A percentile compares a stretch with the other conserved stretches of the same genome.
Evolutionary conservation across 2,888 invertebrate genomes (phyloP).

Genomic region (Brachyptera risi): DNA sequence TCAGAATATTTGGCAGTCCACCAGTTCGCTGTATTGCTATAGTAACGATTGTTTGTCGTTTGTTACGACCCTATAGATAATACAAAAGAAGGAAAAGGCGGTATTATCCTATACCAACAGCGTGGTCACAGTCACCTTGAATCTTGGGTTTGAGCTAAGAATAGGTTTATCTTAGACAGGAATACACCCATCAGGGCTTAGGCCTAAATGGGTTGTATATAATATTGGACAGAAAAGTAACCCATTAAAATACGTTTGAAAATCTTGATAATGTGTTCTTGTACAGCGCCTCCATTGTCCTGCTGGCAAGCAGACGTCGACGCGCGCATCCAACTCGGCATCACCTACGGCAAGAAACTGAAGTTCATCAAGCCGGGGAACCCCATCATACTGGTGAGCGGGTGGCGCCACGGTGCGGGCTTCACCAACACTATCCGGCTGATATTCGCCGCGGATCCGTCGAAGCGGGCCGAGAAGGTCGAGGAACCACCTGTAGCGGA

Average conservation of each 20-base stretch:
- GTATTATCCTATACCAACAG: too few relatives aligned
- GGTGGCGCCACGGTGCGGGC: constrained; percentile 93
- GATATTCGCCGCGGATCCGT: constrained; percentile 58
- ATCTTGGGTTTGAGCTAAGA: too few relatives aligned
- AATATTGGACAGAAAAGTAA: too few relatives aligned
- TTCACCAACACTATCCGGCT: constrained; percentile 95
- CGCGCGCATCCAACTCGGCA: constrained; percentile 74
- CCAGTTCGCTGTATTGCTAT: too few relatives aligned
- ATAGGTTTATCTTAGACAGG: too few relatives aligned
- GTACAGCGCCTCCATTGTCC: background rate
- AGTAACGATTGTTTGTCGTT: too few relatives aligned
- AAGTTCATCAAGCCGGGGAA: constrained; percentile 84
- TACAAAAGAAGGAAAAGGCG: too few relatives aligned
- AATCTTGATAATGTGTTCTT: background rate
- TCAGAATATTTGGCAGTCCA: too few relatives aligned
- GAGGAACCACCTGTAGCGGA: background rate
- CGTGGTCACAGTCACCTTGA: too few relatives aligned
- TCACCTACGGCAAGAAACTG: constrained; percentile 76
- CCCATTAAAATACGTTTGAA: background rate
- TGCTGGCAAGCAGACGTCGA: constrained; percentile 90
- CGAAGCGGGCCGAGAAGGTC: background rate
- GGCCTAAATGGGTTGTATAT: too few relatives aligned
- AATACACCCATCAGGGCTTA: too few relatives aligned
- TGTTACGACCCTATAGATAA: too few relatives aligned
- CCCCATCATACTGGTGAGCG: constrained; percentile 88